These are phyloP conservation scores for Geodia barretti DNA, from an alignment of 37 sponge, comb jelly and placozoan species.

Conservation along the genomic window DNA sequence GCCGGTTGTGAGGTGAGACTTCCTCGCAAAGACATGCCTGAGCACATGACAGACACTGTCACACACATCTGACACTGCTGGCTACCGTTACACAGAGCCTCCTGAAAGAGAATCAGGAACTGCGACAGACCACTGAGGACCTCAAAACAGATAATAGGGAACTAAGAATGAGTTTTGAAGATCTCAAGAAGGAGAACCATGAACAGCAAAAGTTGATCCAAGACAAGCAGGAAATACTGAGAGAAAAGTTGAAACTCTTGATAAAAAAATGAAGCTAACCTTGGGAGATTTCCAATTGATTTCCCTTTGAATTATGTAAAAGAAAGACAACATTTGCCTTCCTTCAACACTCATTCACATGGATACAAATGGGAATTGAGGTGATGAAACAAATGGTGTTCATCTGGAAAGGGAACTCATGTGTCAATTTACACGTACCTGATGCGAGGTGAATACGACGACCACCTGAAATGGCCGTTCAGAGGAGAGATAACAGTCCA, in stretches of 20 bases:
- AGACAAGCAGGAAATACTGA: too few relatives aligned
- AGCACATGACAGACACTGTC: constrained; percentile 9
- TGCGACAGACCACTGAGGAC: too few relatives aligned
- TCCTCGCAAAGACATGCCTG: constrained; percentile 9
- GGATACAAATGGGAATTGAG: neutral
- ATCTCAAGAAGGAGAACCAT: too few relatives aligned
- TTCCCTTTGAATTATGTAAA: neutral
- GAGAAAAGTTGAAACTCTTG: neutral
- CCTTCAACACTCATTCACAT: neutral
- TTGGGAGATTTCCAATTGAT: neutral
- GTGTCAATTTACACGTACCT: neutral
- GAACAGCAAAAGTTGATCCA: too few relatives aligned
- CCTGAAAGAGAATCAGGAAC: too few relatives aligned
- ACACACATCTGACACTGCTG: constrained; percentile 18
- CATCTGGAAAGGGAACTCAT: neutral
- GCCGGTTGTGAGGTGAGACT: constrained; percentile 31
- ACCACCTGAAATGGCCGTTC: neutral
- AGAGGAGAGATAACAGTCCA: neutral
- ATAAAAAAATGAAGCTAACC: too few relatives aligned
- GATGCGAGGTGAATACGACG: neutral
- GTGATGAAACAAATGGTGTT: too few relatives aligned
- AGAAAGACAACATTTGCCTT: neutral
- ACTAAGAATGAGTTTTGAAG: too few relatives aligned
- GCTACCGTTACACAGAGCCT: constrained; percentile 22
- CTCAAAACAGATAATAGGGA: too few relatives aligned